A percentile compares a stretch with the other conserved stretches of the same genome.
Evolutionary conservation across 2,888 invertebrate genomes (phyloP).

Genomic region (Tipula lateralis): DNA sequence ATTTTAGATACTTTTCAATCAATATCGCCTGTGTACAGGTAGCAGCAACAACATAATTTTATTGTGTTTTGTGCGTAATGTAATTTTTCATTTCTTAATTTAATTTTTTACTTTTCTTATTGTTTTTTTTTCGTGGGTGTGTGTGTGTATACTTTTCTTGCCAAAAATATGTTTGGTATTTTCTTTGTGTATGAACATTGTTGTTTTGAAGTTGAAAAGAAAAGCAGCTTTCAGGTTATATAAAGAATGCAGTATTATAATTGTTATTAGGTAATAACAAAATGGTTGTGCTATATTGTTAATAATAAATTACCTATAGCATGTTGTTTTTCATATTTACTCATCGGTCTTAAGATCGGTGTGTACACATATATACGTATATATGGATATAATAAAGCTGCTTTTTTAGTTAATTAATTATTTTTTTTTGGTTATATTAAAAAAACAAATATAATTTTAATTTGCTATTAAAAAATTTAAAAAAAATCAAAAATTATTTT

Average conservation of each 20-base stretch:
- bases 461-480: background rate
- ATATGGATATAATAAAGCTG: background rate
- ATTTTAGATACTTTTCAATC: background rate
- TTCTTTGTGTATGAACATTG: background rate
- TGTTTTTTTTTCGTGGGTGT: too few relatives aligned
- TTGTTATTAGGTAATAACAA: too few relatives aligned
- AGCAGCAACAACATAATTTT: background rate
- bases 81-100: conserved; percentile 8
- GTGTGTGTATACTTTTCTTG: background rate
- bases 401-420: background rate
- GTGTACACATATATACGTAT: background rate
- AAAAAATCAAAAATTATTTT: background rate
- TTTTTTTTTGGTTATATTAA: background rate
- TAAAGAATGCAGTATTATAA: background rate
- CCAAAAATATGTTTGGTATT: background rate
- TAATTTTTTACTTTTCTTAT: background rate
- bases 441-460: background rate
- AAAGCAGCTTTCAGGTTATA: background rate
- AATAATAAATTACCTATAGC: background rate
- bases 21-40: background rate
- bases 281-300: background rate
- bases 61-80: background rate
- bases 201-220: background rate
- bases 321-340: background rate
- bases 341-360: background rate